Evolutionary conservation across 2,888 invertebrate species (phyloP).

Genomic region (Epistrophella euchroma): DNA sequence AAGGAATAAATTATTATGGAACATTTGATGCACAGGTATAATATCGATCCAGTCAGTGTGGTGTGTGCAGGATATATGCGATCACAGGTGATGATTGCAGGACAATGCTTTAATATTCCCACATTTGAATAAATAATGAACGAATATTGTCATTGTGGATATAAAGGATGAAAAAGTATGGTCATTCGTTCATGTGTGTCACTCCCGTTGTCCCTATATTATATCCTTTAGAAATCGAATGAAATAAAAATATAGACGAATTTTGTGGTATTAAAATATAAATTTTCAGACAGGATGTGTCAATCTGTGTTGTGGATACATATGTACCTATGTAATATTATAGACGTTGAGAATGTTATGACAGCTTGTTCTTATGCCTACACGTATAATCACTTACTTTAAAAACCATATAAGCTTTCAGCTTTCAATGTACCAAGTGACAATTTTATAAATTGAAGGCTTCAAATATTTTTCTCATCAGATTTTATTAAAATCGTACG

Average conservation of each 20-base stretch:
- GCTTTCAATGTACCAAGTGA: no score
- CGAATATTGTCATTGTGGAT: conserved; percentile 15
- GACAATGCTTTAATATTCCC: conserved; percentile 60
- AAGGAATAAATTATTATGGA: conserved; percentile 72
- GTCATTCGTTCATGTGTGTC: conserved; percentile 10
- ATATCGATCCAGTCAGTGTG: conserved; percentile 44
- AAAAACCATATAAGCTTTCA: not conserved
- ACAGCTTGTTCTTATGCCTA: no score
- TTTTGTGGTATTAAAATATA: conserved; percentile 33
- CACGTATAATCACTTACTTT: not conserved
- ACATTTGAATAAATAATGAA: conserved; percentile 46
- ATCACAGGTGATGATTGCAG: conserved; percentile 71
- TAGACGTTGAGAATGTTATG: not conserved
- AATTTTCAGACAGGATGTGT: conserved; percentile 7
- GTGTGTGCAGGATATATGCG: conserved; percentile 15
- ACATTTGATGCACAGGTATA: conserved; percentile 37
- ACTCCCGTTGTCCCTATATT: not conserved
- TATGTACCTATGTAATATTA: no score
- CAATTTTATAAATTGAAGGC: no score
- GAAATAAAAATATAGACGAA: conserved; percentile 12
- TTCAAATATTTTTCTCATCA: no score
- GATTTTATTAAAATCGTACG: no score
- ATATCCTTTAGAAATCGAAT: not conserved
- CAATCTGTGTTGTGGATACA: conserved; percentile 3
- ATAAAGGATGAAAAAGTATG: conserved; percentile 25